Evolutionary conservation across 2,888 invertebrate species (phyloP).

Genomic region (Atrina japonica): DNA sequence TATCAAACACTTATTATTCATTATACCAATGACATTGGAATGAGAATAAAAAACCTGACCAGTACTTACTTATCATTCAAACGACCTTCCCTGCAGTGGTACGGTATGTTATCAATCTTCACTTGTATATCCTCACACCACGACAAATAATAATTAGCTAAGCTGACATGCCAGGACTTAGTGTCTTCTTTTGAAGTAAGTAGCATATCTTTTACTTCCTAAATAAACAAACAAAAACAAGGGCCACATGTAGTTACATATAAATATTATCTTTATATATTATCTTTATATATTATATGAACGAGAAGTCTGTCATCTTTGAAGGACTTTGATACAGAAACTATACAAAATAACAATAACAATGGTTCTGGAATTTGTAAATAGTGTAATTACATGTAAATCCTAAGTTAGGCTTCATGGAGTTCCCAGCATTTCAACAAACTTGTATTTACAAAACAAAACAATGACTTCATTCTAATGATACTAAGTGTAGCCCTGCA

Average conservation of each 20-base stretch:
- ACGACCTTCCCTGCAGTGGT: slow-evolving; percentile 57
- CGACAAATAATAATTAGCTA: slow-evolving; percentile 70
- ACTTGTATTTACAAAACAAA: too few relatives aligned
- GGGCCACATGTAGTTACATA: background rate
- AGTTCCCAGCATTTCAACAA: too few relatives aligned
- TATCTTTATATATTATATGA: too few relatives aligned
- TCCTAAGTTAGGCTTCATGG: too few relatives aligned
- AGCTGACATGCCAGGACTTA: slow-evolving; percentile 51
- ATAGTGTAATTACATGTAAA: too few relatives aligned
- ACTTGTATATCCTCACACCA: slow-evolving; percentile 58
- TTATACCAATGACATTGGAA: background rate
- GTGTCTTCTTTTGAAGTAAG: slow-evolving; percentile 1
- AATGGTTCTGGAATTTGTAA: too few relatives aligned
- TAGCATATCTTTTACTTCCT: slow-evolving; percentile 2
- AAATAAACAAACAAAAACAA: background rate
- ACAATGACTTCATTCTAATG: too few relatives aligned
- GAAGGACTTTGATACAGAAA: too few relatives aligned
- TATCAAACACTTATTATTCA: background rate
- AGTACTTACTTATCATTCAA: slow-evolving; percentile 58
- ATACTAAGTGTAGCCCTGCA: too few relatives aligned
- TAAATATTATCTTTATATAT: too few relatives aligned
- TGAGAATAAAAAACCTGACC: background rate
- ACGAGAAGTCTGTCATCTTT: too few relatives aligned
- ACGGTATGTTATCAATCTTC: slow-evolving; percentile 58
- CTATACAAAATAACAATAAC: too few relatives aligned